Conservation (phyloP, 2,797 vertebrate genomes). For the Vipera ursinii region DNA sequence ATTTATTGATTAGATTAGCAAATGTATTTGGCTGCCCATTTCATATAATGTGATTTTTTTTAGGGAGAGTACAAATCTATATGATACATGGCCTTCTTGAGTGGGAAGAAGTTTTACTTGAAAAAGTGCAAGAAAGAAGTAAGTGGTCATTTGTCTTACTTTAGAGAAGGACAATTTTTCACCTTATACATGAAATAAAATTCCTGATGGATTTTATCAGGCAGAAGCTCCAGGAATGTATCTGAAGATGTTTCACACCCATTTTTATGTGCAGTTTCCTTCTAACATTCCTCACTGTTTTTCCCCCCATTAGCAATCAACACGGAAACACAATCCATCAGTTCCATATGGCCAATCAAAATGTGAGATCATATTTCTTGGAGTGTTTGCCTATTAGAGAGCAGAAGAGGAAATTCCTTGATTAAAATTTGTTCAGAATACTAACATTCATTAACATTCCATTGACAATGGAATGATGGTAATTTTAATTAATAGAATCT, state of each 20-base stretch:
- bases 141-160: background rate
- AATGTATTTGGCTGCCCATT: background rate
- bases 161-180: background rate
- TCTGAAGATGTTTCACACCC: background rate
- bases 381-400: conserved; percentile 4
- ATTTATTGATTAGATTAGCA: background rate
- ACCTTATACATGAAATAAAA: background rate
- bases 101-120: background rate
- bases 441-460: conserved; percentile 53
- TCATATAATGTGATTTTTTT: background rate
- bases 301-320: conserved; percentile 39
- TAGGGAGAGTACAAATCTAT: background rate
- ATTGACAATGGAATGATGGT: conserved; percentile 44
- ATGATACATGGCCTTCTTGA: background rate
- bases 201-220: background rate
- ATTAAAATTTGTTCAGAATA: conserved; percentile 51
- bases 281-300: conserved; percentile 14
- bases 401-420: background rate
- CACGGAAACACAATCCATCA: conserved; percentile 32
- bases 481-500: conserved; percentile 52
- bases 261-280: background rate
- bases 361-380: conserved; percentile 1
- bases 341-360: background rate
- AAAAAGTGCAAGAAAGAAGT: background rate
- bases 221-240: background rate